Conservation (phyloP, 2,113 vertebrate species). For the Indicator maculatus region DNA sequence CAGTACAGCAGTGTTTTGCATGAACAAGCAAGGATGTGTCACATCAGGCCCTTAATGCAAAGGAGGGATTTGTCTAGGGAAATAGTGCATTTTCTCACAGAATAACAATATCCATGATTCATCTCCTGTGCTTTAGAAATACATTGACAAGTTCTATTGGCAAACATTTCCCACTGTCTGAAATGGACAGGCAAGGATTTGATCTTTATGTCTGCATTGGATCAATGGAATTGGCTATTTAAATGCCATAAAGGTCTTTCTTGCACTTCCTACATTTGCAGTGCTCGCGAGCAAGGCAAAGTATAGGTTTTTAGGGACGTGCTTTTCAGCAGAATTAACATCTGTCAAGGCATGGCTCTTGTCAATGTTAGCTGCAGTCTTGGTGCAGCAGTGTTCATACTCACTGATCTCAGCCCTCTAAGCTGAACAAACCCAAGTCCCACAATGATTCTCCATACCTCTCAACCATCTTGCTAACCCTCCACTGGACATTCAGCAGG, state of each 20-base stretch:
- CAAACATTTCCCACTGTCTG: conserved; percentile 5
- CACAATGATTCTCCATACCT: accelerated
- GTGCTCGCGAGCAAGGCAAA: background rate
- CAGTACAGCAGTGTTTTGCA: background rate
- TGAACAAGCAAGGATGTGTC: conserved; percentile 17
- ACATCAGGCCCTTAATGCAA: conserved; percentile 9
- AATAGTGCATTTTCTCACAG: background rate
- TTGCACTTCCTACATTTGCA: background rate
- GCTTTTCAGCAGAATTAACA: background rate
- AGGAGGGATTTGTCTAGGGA: conserved; percentile 33
- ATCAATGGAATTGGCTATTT: conserved; percentile 31
- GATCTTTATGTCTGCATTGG: background rate
- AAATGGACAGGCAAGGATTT: background rate
- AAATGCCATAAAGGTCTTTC: background rate
- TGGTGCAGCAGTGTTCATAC: background rate
- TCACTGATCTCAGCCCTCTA: background rate
- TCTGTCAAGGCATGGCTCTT: background rate
- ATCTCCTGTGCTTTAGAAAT: background rate
- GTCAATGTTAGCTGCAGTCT: background rate
- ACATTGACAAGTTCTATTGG: background rate
- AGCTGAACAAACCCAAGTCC: background rate
- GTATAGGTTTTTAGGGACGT: background rate
- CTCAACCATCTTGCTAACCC: background rate
- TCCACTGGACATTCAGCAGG: background rate
- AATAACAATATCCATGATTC: conserved; percentile 11